A percentile compares a stretch with the other conserved stretches of the same genome.
Evolutionary conservation across 1,140 invertebrate species (phyloP).

Genomic region (Achatina immaculata): DNA sequence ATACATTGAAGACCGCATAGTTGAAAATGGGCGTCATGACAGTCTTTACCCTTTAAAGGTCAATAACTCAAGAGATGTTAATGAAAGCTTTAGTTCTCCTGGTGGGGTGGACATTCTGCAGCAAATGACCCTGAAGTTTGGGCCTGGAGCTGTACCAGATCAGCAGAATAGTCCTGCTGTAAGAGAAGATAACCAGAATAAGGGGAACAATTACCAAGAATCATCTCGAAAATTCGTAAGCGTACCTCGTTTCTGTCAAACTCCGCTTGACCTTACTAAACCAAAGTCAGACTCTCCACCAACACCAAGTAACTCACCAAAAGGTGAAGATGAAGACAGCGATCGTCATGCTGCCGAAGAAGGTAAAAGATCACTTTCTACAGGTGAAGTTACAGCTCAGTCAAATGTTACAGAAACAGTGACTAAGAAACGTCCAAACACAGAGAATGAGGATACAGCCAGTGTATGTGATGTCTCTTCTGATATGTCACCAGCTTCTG

Average conservation of each 20-base stretch:
- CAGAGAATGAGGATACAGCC: constrained; percentile 6
- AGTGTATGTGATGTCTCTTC: not conserved
- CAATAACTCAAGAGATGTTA: not conserved
- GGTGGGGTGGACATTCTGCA: constrained; percentile 46
- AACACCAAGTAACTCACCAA: constrained; percentile 13
- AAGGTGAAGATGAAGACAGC: not conserved
- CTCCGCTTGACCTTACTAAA: constrained; percentile 60
- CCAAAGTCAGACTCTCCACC: constrained; percentile 50
- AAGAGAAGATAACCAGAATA: not conserved
- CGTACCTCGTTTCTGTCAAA: constrained; percentile 37
- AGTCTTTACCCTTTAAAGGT: not conserved
- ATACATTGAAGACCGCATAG: not conserved
- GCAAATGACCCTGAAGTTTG: constrained; percentile 57
- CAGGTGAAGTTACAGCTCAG: not conserved
- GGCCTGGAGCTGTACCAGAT: constrained; percentile 21
- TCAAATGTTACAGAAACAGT: not conserved
- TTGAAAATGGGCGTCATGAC: not conserved
- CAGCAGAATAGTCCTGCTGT: not conserved
- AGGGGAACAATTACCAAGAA: not conserved
- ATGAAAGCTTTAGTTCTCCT: not conserved
- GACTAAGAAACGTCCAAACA: not conserved
- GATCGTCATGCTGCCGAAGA: not conserved
- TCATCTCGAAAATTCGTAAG: constrained; percentile 15
- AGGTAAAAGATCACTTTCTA: not conserved
- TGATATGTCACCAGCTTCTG: constrained; percentile 34